Percentiles rank a stretch among this genome's conserved stretches.
Conservation (phyloP, 2,113 vertebrate species). For the Pachycephala philippinensis region DNA sequence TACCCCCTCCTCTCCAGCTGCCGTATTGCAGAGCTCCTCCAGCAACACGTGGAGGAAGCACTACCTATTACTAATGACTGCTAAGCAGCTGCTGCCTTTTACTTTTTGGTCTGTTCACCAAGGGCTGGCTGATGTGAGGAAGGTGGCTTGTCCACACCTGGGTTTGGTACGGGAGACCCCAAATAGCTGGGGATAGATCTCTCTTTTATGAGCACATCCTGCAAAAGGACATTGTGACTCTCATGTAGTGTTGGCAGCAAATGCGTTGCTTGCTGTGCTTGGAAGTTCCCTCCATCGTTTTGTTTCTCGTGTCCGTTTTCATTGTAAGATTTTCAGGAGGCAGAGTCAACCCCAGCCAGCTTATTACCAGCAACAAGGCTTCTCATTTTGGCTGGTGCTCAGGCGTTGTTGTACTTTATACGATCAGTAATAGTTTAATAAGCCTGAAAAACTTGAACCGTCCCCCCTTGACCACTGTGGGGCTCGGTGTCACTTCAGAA, state of each 20-base stretch:
- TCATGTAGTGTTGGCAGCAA: not conserved
- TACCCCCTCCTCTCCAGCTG: not conserved
- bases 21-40: not conserved
- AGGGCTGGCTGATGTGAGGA: not conserved
- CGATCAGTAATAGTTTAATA: not conserved
- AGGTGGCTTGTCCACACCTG: not conserved
- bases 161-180: not conserved
- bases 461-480: fast-evolving
- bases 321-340: not conserved
- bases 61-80: not conserved
- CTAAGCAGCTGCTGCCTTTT: not conserved
- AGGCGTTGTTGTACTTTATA: not conserved
- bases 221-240: not conserved
- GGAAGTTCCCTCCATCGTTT: not conserved
- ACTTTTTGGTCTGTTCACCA: not conserved
- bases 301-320: not conserved
- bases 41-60: not conserved
- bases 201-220: not conserved
- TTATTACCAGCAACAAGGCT: not conserved
- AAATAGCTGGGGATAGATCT: not conserved
- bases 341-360: not conserved
- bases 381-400: not conserved
- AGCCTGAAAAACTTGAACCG: not conserved
- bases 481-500: not conserved
- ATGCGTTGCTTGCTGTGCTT: fast-evolving